phyloP scores from a whole-genome alignment of 2,797 vertebrate species.

The Chelon auratus region DNA sequence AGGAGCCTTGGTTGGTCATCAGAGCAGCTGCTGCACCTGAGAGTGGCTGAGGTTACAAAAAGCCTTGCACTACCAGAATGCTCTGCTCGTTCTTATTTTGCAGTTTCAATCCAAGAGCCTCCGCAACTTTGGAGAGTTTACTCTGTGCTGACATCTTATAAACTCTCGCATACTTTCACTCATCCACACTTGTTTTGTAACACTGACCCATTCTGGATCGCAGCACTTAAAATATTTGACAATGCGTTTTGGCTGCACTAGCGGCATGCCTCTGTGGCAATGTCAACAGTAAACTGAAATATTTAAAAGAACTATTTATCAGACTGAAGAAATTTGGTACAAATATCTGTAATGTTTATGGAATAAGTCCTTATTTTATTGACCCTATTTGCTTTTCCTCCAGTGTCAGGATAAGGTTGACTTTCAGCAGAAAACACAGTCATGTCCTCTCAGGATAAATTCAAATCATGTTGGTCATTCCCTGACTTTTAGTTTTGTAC shows the following conservation, averaged over 20 bases:
- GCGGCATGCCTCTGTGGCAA: background rate
- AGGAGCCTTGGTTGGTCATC: background rate
- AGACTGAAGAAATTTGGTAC: background rate
- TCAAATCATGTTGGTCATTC: background rate
- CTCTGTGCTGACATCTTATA: background rate
- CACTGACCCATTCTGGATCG: constrained; percentile 7
- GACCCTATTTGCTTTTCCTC: background rate
- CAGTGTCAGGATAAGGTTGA: background rate
- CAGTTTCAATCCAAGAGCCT: background rate
- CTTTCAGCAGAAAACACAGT: background rate
- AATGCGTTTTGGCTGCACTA: background rate
- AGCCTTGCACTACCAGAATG: background rate
- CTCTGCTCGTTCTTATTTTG: background rate
- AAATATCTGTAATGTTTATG: background rate
- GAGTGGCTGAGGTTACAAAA: background rate
- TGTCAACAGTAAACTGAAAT: background rate
- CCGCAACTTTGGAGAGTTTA: background rate
- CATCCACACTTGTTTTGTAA: constrained; percentile 8
- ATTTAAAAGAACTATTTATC: constrained; percentile 12
- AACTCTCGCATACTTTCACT: background rate
- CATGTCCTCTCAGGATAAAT: background rate
- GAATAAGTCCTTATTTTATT: background rate
- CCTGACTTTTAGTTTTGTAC: too few relatives aligned
- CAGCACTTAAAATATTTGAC: background rate
- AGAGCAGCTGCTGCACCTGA: constrained; percentile 1